A percentile compares a stretch with the other conserved stretches of the same genome.
These are phyloP conservation scores for Hozukius guyotensis DNA, from an alignment of 2,797 vertebrate genomes.

Conservation along the genomic window DNA sequence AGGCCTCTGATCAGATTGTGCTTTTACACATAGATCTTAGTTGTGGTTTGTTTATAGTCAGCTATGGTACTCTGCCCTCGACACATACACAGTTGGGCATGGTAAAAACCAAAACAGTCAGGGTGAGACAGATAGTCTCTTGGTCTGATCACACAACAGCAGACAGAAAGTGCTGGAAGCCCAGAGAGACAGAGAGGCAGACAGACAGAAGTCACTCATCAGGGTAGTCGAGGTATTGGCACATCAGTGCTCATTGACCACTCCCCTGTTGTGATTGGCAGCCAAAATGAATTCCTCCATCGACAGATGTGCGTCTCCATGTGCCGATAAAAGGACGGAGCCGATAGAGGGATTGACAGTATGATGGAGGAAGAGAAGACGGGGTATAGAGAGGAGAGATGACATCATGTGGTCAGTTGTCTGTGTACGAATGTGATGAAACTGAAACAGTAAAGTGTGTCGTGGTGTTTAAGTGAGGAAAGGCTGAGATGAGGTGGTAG, in stretches of 20 bases:
- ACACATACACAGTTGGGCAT: background rate
- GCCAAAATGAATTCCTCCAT: slow-evolving; percentile 81
- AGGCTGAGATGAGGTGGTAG: slow-evolving; percentile 21
- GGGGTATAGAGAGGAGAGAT: slow-evolving; percentile 47
- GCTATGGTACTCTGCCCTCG: background rate
- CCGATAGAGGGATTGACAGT: slow-evolving; percentile 75
- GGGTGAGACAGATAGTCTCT: background rate
- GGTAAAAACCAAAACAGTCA: slow-evolving; percentile 1
- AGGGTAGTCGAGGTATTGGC: slow-evolving; percentile 75
- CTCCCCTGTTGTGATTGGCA: slow-evolving; percentile 76
- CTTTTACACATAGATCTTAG: background rate
- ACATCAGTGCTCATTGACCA: slow-evolving; percentile 72
- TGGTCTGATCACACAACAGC: background rate
- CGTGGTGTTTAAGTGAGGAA: slow-evolving; percentile 11
- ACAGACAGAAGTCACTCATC: slow-evolving; percentile 76
- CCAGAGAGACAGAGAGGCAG: slow-evolving; percentile 17
- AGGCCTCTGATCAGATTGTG: slow-evolving; percentile 17
- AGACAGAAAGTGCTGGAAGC: slow-evolving; percentile 26
- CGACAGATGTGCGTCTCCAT: slow-evolving; percentile 71
- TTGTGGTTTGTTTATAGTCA: slow-evolving; percentile 2
- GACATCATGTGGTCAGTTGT: slow-evolving; percentile 58
- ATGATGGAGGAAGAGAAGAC: slow-evolving; percentile 71
- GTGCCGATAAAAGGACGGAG: slow-evolving; percentile 68
- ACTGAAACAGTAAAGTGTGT: slow-evolving; percentile 4
- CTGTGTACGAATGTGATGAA: background rate